Conservation (phyloP, 2,888 invertebrate genomes). For the Steinernema hermaphroditum region DNA sequence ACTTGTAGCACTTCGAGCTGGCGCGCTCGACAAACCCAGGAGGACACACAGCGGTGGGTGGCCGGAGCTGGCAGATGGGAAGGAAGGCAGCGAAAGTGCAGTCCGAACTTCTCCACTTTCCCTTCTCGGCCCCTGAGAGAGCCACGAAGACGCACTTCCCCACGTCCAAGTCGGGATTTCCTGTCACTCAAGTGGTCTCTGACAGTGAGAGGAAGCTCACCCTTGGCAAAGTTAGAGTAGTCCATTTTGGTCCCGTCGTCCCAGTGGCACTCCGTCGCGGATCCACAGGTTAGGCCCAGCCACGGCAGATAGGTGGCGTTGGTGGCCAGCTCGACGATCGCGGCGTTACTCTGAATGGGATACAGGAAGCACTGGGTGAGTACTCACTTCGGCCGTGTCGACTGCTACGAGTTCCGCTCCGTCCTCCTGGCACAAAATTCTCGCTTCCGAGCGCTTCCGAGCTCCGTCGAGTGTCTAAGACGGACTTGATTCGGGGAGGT, state of each 20-base stretch:
- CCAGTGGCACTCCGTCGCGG: background rate
- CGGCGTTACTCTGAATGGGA: background rate
- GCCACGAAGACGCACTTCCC: background rate
- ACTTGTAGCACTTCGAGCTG: background rate
- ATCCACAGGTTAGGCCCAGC: background rate
- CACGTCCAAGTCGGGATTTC: background rate
- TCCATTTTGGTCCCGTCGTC: background rate
- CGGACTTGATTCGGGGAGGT: background rate
- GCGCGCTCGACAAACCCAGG: background rate
- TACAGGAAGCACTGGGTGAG: background rate
- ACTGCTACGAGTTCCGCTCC: background rate
- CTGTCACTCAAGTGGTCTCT: background rate
- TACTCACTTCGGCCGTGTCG: background rate
- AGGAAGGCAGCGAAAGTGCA: background rate
- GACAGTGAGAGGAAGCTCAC: background rate
- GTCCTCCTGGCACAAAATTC: background rate
- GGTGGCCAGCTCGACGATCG: background rate
- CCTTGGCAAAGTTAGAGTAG: background rate
- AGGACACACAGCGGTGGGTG: background rate
- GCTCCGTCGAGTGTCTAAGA: background rate
- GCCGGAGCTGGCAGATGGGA: background rate
- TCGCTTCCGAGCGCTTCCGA: background rate
- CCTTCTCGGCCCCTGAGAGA: background rate
- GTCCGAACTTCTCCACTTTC: background rate
- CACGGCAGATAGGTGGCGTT: background rate